A percentile compares a stretch with the other conserved stretches of the same genome.
Evolutionary conservation across 2,113 vertebrate species (phyloP).

Genomic region (Oxygymnocypris stewartii): DNA sequence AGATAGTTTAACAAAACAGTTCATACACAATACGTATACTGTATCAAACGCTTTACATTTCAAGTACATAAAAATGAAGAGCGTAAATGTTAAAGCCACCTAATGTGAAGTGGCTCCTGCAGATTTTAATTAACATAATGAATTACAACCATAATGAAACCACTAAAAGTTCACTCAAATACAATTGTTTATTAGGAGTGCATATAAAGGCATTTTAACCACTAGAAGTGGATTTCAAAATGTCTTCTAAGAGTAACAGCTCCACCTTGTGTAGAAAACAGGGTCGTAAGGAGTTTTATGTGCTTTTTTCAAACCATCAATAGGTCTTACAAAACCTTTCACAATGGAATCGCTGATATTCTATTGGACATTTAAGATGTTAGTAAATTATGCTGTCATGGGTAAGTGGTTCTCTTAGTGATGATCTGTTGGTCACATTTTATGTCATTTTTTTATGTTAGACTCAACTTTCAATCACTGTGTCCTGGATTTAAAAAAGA

Average conservation of each 20-base stretch:
- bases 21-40: neutral
- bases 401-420: neutral
- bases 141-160: neutral
- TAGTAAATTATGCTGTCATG: neutral
- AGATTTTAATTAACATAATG: neutral
- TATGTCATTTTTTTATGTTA: neutral
- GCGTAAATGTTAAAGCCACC: neutral
- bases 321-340: neutral
- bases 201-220: neutral
- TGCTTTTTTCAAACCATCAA: neutral
- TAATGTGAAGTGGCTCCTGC: neutral
- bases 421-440: neutral
- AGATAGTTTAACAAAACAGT: neutral
- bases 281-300: neutral
- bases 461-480: neutral
- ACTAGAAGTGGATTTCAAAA: neutral
- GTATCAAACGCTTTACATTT: neutral
- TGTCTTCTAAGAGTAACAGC: slow-evolving; percentile 15
- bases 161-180: neutral
- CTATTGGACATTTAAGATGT: neutral
- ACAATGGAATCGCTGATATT: neutral
- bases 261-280: slow-evolving; percentile 17
- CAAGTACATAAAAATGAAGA: neutral
- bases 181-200: neutral
- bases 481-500: neutral